Conservation (phyloP, 2,113 vertebrate species). For the Syngnathus floridae region DNA sequence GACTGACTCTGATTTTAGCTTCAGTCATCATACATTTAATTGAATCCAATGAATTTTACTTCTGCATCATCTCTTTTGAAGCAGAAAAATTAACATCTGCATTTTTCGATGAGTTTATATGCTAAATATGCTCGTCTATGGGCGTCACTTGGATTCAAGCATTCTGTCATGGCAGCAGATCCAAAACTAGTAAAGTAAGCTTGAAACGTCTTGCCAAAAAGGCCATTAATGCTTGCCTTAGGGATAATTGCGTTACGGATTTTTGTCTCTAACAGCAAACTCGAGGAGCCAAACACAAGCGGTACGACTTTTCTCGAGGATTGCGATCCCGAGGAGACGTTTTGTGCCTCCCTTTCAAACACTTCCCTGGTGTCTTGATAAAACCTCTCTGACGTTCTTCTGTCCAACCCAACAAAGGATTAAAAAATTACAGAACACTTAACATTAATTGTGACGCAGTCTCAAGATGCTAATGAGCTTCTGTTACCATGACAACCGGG, state of each 20-base stretch:
- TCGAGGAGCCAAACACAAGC: not conserved
- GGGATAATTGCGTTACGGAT: not conserved
- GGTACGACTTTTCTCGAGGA: not conserved
- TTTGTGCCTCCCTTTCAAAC: not conserved
- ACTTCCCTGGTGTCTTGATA: not conserved
- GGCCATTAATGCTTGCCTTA: conserved; percentile 2
- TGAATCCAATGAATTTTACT: not conserved
- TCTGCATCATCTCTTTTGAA: not conserved
- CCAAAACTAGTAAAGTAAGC: conserved; percentile 27
- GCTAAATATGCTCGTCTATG: conserved; percentile 26
- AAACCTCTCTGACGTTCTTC: not conserved
- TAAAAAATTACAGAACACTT: not conserved
- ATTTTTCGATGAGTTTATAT: conserved; percentile 15
- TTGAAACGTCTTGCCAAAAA: not conserved
- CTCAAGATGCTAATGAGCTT: not conserved
- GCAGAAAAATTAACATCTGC: not conserved
- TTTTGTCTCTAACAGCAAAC: not conserved
- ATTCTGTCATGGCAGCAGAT: conserved; percentile 11
- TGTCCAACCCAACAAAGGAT: not conserved
- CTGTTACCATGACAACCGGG: not conserved
- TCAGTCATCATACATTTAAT: not conserved
- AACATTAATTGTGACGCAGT: not conserved
- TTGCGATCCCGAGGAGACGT: not conserved
- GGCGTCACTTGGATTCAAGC: conserved; percentile 20
- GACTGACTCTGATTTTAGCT: not conserved